Evolutionary conservation across 2,113 vertebrate genomes (phyloP), one percentile per base, ranked within the genome.

Genomic region (Paedocypris sp.): DNA sequence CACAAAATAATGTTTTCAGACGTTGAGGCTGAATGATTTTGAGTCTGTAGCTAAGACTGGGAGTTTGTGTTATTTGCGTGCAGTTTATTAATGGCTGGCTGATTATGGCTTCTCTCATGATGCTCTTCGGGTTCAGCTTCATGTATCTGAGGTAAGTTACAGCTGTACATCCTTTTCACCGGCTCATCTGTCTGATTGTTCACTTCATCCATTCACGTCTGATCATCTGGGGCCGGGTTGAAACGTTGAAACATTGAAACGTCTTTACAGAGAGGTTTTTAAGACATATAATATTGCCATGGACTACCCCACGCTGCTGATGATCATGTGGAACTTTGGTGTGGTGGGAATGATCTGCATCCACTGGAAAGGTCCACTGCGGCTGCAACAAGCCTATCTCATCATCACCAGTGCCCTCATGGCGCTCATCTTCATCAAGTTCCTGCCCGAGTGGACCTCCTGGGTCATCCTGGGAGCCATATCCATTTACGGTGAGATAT

Each of bases 21-120:
- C n/a, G n/a, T n/a, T n/a, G n/a, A n/a, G n/a, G n/a, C n/a, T n/a
- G n/a, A n/a, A n/a, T n/a, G n/a, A n/a, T n/a, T n/a, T n/a, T n/a
- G n/a, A n/a, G n/a, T n/a, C n/a, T n/a, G n/a, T n/a, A n/a, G n/a
- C n/a, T n/a, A n/a, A n/a, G n/a, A n/a, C n/a, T n/a, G 18, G 19
- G 8, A 59, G 36, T 25, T 31, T 43, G 1, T 41, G 75, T 25
- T 73, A 33, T 69, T 33, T 64, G 6, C 19, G 56, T 43, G 0
- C 54, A 98, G 94, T 94, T 97, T 68, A 98, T 98, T 80, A 94
- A 98, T 0, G 94, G 94, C 38, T 98, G 94, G 94, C 72, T 98
- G 78, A 94, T 98, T 78, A 81, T 95, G 59, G 97, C 94, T 2
- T 98, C 94, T 19, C 76, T 98, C 74, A 94, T 97, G 92, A 64